These are phyloP conservation scores for Catonia carolina DNA, from an alignment of 2,888 invertebrate species.

Conservation along the genomic window DNA sequence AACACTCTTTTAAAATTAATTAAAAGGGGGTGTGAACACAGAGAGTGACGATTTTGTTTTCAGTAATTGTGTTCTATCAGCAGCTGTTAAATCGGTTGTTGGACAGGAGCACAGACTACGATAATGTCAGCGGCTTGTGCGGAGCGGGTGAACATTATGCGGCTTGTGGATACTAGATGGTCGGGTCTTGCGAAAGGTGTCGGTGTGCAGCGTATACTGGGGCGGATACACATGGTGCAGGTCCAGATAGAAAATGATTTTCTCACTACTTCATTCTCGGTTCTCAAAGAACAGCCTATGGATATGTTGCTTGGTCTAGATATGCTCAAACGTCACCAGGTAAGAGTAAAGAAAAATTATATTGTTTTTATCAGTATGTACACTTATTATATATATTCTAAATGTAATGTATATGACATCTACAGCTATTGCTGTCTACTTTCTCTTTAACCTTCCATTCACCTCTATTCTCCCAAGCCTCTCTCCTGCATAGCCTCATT, in stretches of 20 bases:
- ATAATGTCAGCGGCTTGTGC: slow-evolving; percentile 97
- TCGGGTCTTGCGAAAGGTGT: slow-evolving; percentile 96
- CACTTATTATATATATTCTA: no score
- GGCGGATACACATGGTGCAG: slow-evolving; percentile 87
- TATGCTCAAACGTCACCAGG: slow-evolving; percentile 95
- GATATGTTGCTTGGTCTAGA: slow-evolving; percentile 97
- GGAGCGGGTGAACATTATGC: slow-evolving; percentile 86
- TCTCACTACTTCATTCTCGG: slow-evolving; percentile 92
- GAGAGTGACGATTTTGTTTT: no score
- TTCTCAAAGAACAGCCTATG: slow-evolving; percentile 95
- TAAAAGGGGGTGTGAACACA: no score
- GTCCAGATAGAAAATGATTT: slow-evolving; percentile 92
- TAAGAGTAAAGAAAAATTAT: no score
- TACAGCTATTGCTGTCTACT: no score
- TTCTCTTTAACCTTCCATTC: not conserved
- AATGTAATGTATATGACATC: not conserved
- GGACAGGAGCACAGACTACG: slow-evolving; percentile 82
- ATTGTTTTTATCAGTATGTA: not conserved
- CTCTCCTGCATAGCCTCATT: no score
- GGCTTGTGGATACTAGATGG: slow-evolving; percentile 86
- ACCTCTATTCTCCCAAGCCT: no score
- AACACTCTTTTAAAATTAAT: not conserved
- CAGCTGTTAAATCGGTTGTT: no score
- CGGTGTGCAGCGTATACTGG: slow-evolving; percentile 91
- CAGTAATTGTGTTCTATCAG: no score